Percentiles rank a stretch among this genome's conserved stretches.
phyloP scores from a whole-genome alignment of 2,113 vertebrate genomes.

The Trematocara variabile region DNA sequence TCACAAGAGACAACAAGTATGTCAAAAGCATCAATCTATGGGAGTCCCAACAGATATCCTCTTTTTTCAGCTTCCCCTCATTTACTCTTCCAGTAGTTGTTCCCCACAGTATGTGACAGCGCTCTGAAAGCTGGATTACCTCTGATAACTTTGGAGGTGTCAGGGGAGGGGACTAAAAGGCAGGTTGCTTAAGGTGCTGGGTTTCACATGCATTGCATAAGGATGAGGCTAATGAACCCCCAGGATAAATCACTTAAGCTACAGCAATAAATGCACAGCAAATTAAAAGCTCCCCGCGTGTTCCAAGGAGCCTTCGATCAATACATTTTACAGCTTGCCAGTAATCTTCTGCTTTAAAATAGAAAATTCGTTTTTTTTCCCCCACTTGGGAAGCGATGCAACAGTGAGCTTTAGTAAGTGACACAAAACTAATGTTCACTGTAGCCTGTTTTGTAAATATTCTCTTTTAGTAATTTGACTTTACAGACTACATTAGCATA shows the following conservation, averaged over 20 bases:
- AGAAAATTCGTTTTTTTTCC: conserved; percentile 3
- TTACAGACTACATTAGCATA: conserved; percentile 11
- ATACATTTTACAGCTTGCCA: conserved; percentile 51
- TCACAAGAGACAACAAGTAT: background rate
- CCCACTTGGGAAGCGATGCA: background rate
- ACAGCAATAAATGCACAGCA: conserved; percentile 56
- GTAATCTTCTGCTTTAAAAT: conserved; percentile 41
- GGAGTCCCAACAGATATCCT: background rate
- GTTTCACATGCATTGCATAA: conserved; percentile 12
- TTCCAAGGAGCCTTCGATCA: conserved; percentile 28
- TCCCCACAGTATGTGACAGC: conserved; percentile 1
- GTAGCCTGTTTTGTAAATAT: background rate
- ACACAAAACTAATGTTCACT: conserved; percentile 3
- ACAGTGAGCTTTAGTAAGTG: background rate
- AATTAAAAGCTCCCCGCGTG: conserved; percentile 60
- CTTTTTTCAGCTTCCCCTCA: background rate
- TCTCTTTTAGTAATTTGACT: background rate
- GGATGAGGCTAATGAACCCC: conserved; percentile 52
- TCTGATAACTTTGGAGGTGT: conserved; percentile 28
- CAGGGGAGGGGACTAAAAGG: conserved; percentile 34
- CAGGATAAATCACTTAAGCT: conserved; percentile 53
- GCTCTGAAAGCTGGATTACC: conserved; percentile 45
- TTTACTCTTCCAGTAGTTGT: background rate
- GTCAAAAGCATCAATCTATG: background rate
- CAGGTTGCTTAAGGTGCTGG: conserved; percentile 33